Percentiles rank a stretch among this genome's conserved stretches.
These are phyloP conservation scores for Rhyacichthys aspro DNA, from an alignment of 2,797 vertebrate genomes.

Conservation along the genomic window DNA sequence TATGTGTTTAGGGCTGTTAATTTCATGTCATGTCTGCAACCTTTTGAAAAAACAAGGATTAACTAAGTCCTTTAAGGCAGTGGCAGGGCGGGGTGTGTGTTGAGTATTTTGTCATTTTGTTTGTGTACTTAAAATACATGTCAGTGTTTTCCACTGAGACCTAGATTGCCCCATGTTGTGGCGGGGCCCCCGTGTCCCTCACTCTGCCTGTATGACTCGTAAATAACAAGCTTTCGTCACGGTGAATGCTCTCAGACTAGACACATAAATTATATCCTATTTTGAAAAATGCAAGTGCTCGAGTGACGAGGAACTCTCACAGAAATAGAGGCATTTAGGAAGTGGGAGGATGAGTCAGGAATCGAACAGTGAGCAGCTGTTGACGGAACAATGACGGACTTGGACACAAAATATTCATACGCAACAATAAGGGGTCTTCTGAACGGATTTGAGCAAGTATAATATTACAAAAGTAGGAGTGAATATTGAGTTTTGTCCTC, in stretches of 20 bases:
- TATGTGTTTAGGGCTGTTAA: too few relatives aligned
- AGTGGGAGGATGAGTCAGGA: slow-evolving; percentile 1
- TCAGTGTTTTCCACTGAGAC: background rate
- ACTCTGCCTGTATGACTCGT: slow-evolving; percentile 11
- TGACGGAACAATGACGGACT: slow-evolving; percentile 34
- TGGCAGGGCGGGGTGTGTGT: background rate
- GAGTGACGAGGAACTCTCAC: slow-evolving; percentile 6
- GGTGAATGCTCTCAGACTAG: background rate
- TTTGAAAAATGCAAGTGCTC: slow-evolving; percentile 11
- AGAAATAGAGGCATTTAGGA: slow-evolving; percentile 19
- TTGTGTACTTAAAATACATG: slow-evolving; percentile 3
- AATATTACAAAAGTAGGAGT: slow-evolving; percentile 25
- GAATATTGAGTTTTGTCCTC: slow-evolving; percentile 17
- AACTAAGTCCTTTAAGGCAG: slow-evolving; percentile 3
- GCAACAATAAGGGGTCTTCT: slow-evolving; percentile 25
- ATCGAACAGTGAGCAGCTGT: slow-evolving; percentile 3
- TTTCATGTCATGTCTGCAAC: background rate
- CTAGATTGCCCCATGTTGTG: slow-evolving; percentile 4
- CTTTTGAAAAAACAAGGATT: slow-evolving; percentile 29
- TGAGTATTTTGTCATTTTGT: background rate
- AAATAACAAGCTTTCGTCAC: slow-evolving; percentile 31
- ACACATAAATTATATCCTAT: slow-evolving; percentile 21
- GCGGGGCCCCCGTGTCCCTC: slow-evolving; percentile 4
- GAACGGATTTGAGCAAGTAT: slow-evolving; percentile 7
- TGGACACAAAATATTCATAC: slow-evolving; percentile 18